These are phyloP conservation scores for Bucorvus abyssinicus DNA, from an alignment of 2,797 vertebrate genomes.

Conservation along the genomic window DNA sequence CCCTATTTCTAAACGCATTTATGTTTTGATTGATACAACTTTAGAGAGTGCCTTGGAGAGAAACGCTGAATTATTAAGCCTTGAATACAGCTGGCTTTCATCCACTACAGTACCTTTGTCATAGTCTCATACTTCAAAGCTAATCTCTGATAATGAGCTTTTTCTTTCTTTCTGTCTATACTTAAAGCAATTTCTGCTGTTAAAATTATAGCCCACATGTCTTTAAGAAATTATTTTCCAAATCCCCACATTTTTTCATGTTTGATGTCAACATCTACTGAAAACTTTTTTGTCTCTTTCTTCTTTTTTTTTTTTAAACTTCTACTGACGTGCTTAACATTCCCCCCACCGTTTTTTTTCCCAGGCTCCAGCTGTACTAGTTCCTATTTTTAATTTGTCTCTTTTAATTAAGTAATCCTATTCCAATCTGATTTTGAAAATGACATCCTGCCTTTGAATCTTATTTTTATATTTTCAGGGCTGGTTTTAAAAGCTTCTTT, in stretches of 20 bases:
- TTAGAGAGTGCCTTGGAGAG: slow-evolving; percentile 43
- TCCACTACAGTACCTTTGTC: slow-evolving; percentile 51
- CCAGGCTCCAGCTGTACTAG: neutral
- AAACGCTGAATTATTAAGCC: slow-evolving; percentile 59
- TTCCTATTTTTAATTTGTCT: slow-evolving; percentile 52
- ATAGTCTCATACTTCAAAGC: slow-evolving; percentile 55
- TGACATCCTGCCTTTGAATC: slow-evolving; percentile 63
- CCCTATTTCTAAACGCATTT: slow-evolving; percentile 29
- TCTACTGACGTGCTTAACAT: neutral
- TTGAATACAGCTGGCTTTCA: slow-evolving; percentile 54
- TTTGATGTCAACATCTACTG: slow-evolving; percentile 56
- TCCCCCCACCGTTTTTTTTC: neutral
- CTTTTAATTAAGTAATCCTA: slow-evolving; percentile 62
- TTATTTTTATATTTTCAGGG: slow-evolving; percentile 46
- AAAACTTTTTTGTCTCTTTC: neutral
- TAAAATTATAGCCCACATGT: slow-evolving; percentile 32
- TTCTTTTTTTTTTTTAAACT: neutral
- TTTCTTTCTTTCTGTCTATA: slow-evolving; percentile 21
- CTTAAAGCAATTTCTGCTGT: slow-evolving; percentile 38
- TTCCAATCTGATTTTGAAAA: slow-evolving; percentile 67
- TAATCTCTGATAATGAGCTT: slow-evolving; percentile 54
- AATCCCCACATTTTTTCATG: slow-evolving; percentile 20
- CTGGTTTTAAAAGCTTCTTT: slow-evolving; percentile 47
- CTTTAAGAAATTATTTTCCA: slow-evolving; percentile 61
- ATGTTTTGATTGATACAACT: slow-evolving; percentile 56